phyloP scores from a whole-genome alignment of 1,140 invertebrate species.

The Leptinotarsa lineolata region DNA sequence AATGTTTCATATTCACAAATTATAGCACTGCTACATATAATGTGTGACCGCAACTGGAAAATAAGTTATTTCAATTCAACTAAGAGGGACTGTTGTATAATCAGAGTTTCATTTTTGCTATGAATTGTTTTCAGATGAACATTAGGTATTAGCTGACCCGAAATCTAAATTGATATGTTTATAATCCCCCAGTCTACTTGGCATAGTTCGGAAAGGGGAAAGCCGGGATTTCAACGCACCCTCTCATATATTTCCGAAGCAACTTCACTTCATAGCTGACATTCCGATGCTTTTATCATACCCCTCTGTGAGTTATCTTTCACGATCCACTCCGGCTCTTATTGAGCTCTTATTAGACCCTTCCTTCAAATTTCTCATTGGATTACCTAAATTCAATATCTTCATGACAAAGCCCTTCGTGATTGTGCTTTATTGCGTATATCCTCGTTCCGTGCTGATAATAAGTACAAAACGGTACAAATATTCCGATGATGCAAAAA shows the following conservation, averaged over 20 bases:
- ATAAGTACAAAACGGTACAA: background rate
- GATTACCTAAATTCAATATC: constrained; percentile 25
- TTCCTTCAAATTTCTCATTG: constrained; percentile 17
- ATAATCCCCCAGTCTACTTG: background rate
- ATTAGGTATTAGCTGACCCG: too few relatives aligned
- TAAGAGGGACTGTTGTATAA: too few relatives aligned
- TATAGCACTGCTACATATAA: too few relatives aligned
- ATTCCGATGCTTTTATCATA: constrained; percentile 2
- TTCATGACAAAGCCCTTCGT: constrained; percentile 8
- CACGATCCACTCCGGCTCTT: constrained; percentile 16
- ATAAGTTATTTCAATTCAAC: too few relatives aligned
- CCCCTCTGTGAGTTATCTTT: constrained; percentile 5
- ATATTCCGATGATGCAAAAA: background rate
- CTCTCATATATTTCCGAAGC: constrained; percentile 16
- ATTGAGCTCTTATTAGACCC: constrained; percentile 19
- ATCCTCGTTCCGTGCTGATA: background rate
- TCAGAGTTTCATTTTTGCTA: too few relatives aligned
- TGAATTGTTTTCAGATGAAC: too few relatives aligned
- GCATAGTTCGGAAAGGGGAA: background rate
- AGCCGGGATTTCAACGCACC: background rate
- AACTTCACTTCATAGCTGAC: constrained; percentile 14
- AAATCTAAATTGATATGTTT: too few relatives aligned
- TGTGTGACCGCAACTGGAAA: too few relatives aligned
- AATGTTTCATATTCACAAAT: too few relatives aligned
- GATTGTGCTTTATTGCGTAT: constrained; percentile 12